phyloP scores from a whole-genome alignment of 2,113 vertebrate genomes.

The Tenrec ecaudatus region DNA sequence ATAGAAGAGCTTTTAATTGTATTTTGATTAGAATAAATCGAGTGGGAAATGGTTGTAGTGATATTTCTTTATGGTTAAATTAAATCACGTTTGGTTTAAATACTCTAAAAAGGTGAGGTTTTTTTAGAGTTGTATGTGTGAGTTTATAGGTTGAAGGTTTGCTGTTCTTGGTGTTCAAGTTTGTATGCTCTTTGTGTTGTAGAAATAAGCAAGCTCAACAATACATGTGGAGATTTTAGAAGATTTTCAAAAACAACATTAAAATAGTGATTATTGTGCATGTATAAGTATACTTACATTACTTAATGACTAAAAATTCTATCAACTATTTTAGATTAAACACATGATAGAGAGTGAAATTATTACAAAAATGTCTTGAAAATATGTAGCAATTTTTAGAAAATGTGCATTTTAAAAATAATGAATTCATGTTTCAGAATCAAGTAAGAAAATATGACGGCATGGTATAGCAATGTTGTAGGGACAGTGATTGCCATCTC shows the following conservation, averaged over 20 bases:
- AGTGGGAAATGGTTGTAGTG: fast-evolving
- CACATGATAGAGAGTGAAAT: too few relatives aligned
- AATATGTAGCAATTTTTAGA: too few relatives aligned
- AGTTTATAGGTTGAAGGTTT: neutral
- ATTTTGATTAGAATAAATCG: neutral
- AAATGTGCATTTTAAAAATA: too few relatives aligned
- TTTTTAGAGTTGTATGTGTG: neutral
- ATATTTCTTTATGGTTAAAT: neutral
- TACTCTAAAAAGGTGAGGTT: neutral
- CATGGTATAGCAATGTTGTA: neutral
- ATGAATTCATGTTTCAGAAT: too few relatives aligned
- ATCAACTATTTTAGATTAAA: neutral
- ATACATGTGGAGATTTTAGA: neutral
- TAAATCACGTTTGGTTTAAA: constrained; percentile 18
- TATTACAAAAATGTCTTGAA: too few relatives aligned
- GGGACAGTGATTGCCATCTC: too few relatives aligned
- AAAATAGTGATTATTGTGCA: neutral
- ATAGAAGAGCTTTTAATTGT: neutral
- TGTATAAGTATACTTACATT: constrained; percentile 22
- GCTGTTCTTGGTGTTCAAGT: neutral
- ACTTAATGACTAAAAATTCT: neutral
- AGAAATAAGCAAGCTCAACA: neutral
- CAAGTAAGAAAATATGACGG: too few relatives aligned
- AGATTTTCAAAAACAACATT: neutral
- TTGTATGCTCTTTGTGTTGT: neutral